phyloP scores from a whole-genome alignment of 2,888 invertebrate genomes.

The Chalcis sispes region DNA sequence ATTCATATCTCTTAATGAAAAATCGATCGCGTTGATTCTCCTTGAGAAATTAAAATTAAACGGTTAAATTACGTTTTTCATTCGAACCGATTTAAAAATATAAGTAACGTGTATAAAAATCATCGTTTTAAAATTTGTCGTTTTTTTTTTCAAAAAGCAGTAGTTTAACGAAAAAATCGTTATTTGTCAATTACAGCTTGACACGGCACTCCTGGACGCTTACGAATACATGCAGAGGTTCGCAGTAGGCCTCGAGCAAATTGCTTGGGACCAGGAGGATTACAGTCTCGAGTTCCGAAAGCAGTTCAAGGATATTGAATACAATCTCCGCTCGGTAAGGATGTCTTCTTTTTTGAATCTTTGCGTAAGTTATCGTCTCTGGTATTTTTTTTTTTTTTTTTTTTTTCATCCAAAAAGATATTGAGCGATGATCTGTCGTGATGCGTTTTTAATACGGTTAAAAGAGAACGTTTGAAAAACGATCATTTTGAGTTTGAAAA shows the following conservation, averaged over 20 bases:
- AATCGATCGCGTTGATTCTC: not conserved
- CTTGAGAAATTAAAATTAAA: too few species aligned
- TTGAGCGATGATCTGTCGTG: not conserved
- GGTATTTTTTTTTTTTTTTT: not conserved
- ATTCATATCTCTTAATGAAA: not conserved
- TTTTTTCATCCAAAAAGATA: too few species aligned
- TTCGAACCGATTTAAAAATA: too few species aligned
- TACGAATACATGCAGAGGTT: conserved; percentile 84
- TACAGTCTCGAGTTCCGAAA: conserved; percentile 76
- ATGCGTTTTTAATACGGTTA: not conserved
- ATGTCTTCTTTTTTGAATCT: not conserved
- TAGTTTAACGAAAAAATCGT: not conserved
- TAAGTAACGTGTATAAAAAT: too few species aligned
- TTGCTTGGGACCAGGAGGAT: conserved; percentile 80
- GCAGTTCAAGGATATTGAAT: conserved; percentile 80
- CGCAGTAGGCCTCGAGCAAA: conserved; percentile 83
- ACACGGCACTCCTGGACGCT: conserved; percentile 78
- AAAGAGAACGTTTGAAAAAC: conserved; percentile 32
- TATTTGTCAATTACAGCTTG: conserved; percentile 74
- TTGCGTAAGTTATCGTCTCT: not conserved
- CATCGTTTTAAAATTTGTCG: too few species aligned
- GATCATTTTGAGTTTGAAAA: not conserved
- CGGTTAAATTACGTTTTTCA: too few species aligned
- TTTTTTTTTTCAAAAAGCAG: conserved; percentile 5
- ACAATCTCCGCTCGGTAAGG: conserved; percentile 79